Conservation (phyloP, 1,140 invertebrate genomes). For the Drosophila sucinea region DNA sequence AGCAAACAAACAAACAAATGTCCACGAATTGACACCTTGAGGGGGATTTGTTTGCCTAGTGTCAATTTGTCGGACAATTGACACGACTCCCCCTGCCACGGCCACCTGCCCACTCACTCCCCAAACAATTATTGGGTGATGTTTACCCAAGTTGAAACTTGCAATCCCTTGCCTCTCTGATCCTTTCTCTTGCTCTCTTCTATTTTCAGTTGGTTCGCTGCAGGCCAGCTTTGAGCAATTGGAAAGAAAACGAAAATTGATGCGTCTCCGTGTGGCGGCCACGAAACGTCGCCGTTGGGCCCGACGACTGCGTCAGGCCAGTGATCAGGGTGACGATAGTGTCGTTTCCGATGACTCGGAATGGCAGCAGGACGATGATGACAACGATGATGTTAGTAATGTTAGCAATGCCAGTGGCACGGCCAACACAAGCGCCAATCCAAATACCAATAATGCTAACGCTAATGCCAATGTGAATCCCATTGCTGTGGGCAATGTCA, state of each 20-base stretch:
- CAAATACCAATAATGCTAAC: background rate
- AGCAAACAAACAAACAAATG: constrained; percentile 34
- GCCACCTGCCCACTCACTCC: too few species aligned
- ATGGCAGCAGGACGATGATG: constrained; percentile 34
- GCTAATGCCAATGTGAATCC: constrained; percentile 11
- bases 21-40: constrained; percentile 47
- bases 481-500: background rate
- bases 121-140: constrained; percentile 57
- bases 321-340: constrained; percentile 35
- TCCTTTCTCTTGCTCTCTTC: constrained; percentile 16
- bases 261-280: constrained; percentile 25
- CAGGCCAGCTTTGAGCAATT: constrained; percentile 34
- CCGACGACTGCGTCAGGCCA: background rate
- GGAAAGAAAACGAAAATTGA: constrained; percentile 53
- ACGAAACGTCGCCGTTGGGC: constrained; percentile 40
- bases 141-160: constrained; percentile 37
- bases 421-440: too few species aligned
- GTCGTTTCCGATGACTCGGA: constrained; percentile 34
- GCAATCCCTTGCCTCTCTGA: constrained; percentile 15
- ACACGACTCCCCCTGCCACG: constrained; percentile 26
- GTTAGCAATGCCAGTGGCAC: constrained; percentile 9
- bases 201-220: constrained; percentile 40
- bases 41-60: constrained; percentile 52
- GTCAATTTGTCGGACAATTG: constrained; percentile 58
- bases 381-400: constrained; percentile 1